These are phyloP conservation scores for Manis javanica DNA, from an alignment of 2,797 vertebrate species.

Conservation along the genomic window DNA sequence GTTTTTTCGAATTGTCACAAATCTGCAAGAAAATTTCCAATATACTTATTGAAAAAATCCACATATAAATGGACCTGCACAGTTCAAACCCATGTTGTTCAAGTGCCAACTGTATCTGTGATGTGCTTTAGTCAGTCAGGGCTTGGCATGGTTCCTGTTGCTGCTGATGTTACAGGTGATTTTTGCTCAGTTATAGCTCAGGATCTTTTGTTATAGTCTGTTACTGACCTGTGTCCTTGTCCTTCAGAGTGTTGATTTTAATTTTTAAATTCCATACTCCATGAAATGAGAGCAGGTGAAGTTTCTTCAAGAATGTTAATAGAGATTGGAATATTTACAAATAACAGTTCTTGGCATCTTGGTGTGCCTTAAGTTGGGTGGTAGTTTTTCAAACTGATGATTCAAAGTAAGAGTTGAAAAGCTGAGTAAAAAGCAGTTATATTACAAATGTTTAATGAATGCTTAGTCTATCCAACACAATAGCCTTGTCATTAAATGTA, in stretches of 20 bases:
- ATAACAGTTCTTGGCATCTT: not conserved
- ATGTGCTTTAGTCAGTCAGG: not conserved
- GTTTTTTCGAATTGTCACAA: too few species aligned
- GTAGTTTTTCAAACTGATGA: not conserved
- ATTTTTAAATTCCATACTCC: not conserved
- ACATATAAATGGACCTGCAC: too few species aligned
- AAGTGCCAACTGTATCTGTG: not conserved
- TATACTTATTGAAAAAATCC: too few species aligned
- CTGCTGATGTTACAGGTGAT: not conserved
- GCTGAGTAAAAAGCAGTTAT: not conserved
- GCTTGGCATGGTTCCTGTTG: not conserved
- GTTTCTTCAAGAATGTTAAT: not conserved
- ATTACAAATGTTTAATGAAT: conserved; percentile 12
- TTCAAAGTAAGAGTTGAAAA: conserved; percentile 16
- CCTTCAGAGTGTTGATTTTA: not conserved
- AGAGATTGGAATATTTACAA: conserved; percentile 15
- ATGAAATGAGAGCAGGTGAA: not conserved
- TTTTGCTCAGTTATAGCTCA: not conserved
- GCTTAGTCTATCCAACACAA: not conserved
- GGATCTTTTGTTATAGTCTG: not conserved
- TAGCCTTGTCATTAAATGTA: not conserved
- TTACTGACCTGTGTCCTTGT: not conserved
- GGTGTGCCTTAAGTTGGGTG: not conserved
- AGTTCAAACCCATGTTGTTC: too few species aligned
- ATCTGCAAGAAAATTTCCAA: too few species aligned